phyloP scores from a whole-genome alignment of 2,113 vertebrate genomes.

The Myiagra hebetior region DNA sequence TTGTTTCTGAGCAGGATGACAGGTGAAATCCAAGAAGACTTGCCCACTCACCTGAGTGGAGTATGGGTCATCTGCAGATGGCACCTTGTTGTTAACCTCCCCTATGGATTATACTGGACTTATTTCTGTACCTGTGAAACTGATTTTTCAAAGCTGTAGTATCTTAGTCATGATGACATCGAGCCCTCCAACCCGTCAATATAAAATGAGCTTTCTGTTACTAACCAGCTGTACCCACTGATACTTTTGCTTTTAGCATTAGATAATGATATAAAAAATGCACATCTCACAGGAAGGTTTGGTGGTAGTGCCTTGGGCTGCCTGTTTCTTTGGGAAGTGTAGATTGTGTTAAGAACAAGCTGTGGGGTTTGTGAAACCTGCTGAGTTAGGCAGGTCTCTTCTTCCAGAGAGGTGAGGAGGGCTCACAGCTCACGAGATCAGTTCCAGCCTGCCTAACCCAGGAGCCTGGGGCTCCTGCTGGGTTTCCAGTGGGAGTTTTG shows the following conservation, averaged over 20 bases:
- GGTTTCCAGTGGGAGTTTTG: not conserved
- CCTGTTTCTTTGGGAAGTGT: not conserved
- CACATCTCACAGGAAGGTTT: not conserved
- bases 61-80: not conserved
- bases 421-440: rapidly evolving
- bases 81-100: not conserved
- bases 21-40: not conserved
- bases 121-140: not conserved
- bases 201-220: not conserved
- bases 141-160: not conserved
- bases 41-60: not conserved
- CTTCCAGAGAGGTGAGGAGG: not conserved
- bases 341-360: not conserved
- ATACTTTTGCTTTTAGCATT: not conserved
- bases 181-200: not conserved
- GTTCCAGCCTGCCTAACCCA: rapidly evolving
- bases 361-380: not conserved
- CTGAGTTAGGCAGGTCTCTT: not conserved
- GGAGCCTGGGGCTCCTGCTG: not conserved
- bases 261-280: not conserved
- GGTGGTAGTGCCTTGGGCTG: not conserved
- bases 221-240: not conserved
- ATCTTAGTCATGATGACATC: not conserved
- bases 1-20: not conserved
- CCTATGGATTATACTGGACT: not conserved